A percentile compares a stretch with the other conserved stretches of the same genome.
Evolutionary conservation across 2,797 vertebrate species (phyloP).

Genomic region (Phataginus tricuspis): DNA sequence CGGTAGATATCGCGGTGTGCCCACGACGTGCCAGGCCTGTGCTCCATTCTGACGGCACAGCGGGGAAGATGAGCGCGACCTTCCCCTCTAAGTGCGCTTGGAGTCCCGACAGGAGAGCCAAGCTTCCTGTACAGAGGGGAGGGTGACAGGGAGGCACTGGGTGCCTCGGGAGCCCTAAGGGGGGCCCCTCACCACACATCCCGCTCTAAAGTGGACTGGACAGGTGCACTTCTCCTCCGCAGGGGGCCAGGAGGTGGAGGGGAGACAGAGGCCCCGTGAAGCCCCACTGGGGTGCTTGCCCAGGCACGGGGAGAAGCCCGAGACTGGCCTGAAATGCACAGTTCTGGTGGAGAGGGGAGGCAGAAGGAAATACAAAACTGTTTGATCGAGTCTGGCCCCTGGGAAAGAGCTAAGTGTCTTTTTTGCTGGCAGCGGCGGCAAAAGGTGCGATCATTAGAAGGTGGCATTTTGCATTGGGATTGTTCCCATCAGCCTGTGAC

Average conservation of each 20-base stretch:
- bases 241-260: neutral
- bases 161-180: neutral
- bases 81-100: neutral
- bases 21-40: neutral
- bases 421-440: conserved; percentile 46
- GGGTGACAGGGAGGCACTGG: fast-evolving
- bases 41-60: neutral
- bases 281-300: neutral
- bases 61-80: neutral
- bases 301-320: neutral
- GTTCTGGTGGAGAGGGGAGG: neutral
- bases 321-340: neutral
- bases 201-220: neutral
- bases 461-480: conserved; percentile 78
- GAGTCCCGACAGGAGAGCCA: neutral
- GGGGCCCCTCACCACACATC: neutral
- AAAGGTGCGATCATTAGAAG: conserved; percentile 66
- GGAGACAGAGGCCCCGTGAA: neutral
- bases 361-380: conserved; percentile 39
- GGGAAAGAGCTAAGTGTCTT: conserved; percentile 67
- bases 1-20: neutral
- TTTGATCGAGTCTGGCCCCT: conserved; percentile 62
- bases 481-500: conserved; percentile 76
- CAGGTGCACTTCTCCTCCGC: neutral
- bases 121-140: neutral